These are phyloP conservation scores for Acipenser transmontanus DNA, from an alignment of 2,797 vertebrate species.

Conservation along the genomic window DNA sequence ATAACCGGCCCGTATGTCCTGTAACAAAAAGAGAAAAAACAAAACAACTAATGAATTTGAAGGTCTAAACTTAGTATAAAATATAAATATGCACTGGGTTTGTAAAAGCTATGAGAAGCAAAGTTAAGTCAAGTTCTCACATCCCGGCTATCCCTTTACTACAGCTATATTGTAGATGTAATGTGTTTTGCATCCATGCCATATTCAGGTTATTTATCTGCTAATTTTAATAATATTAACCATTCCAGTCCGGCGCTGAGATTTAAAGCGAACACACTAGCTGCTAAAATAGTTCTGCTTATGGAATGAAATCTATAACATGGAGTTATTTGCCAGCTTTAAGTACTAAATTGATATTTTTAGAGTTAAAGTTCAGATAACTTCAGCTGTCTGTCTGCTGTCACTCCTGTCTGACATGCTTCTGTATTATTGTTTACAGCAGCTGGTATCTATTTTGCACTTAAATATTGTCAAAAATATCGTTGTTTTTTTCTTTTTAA, in stretches of 20 bases:
- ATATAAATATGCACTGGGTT: not conserved
- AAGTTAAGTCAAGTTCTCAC: not conserved
- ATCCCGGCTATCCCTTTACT: not conserved
- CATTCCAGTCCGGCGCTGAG: not conserved
- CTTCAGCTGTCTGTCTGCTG: too few species aligned
- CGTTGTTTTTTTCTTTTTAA: too few species aligned
- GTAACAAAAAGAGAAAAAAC: conserved; percentile 22
- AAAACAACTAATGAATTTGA: conserved; percentile 10
- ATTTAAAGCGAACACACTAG: conserved; percentile 5
- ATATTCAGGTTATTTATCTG: conserved; percentile 5
- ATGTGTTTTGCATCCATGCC: conserved; percentile 2
- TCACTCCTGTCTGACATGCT: too few species aligned
- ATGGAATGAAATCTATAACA: too few species aligned
- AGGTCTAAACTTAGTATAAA: conserved; percentile 22
- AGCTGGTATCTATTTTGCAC: too few species aligned
- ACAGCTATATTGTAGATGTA: not conserved
- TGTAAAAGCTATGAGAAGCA: not conserved
- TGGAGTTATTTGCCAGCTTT: too few species aligned
- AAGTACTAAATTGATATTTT: too few species aligned
- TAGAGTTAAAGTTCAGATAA: too few species aligned
- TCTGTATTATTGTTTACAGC: too few species aligned
- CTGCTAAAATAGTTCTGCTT: not conserved
- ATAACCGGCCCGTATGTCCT: conserved; percentile 91
- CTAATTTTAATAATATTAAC: conserved; percentile 6
- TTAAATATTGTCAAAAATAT: too few species aligned